These are phyloP conservation scores for Agapostemon virescens DNA, from an alignment of 2,888 invertebrate genomes.

Conservation along the genomic window DNA sequence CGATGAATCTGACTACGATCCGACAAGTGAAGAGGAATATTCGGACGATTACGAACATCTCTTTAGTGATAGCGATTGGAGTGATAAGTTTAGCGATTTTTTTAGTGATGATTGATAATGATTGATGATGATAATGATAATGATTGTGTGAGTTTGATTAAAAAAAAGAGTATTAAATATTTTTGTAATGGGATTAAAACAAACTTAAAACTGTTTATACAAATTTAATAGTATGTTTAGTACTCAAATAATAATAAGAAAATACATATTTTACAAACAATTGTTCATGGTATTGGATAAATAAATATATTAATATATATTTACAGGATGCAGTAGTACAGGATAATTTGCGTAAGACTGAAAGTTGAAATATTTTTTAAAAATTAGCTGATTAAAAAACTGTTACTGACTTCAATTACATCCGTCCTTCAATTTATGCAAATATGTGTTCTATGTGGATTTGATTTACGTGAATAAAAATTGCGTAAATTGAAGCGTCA, in stretches of 20 bases:
- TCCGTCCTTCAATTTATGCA: too few species aligned
- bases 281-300: background rate
- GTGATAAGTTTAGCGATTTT: constrained; percentile 17
- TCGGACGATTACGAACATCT: constrained; percentile 63
- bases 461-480: too few species aligned
- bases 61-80: constrained; percentile 39
- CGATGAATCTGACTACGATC: constrained; percentile 77
- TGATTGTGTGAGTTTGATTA: too few species aligned
- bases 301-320: constrained; percentile 17
- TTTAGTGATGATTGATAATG: too few species aligned
- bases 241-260: constrained; percentile 54
- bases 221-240: constrained; percentile 5
- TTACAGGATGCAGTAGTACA: background rate
- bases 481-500: too few species aligned
- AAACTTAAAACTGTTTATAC: constrained; percentile 30
- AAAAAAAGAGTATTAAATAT: constrained; percentile 4
- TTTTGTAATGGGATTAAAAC: background rate
- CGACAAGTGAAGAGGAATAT: constrained; percentile 59
- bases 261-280: constrained; percentile 10
- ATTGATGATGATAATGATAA: too few species aligned
- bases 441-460: too few species aligned
- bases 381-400: background rate
- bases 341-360: background rate
- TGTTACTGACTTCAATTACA: too few species aligned
- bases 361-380: background rate